Base-by-base conservation (phyloP, 53 echinoderm and acorn worm genomes). In the Stichopus horrens region DNA sequence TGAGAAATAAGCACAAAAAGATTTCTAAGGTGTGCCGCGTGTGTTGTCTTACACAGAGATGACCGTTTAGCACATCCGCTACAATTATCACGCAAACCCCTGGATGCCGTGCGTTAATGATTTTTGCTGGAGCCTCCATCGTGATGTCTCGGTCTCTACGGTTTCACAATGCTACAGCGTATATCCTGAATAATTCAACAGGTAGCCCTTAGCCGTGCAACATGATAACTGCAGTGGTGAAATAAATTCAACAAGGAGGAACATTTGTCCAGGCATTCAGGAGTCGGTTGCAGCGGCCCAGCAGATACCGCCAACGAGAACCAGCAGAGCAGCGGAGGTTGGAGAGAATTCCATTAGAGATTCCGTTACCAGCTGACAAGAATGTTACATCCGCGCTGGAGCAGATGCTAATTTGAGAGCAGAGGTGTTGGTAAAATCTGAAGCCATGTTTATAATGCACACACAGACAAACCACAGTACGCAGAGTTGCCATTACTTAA, bases 181-280 rank as follows among this genome's bases (percentile, higher is more conserved):
- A 6, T 10, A 58, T 53, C 81, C 22, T 58, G 58, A 81, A 81
- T 81, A 57, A 81, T 55, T 58, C 81, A 81, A 81, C 81, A 81
- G 56, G 81, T 81, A 81, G 56, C 81, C 58, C 81, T 81, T 56
- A 81, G 81, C 81, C 9, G 22, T 81, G 81, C 81, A 81, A 81
- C 57, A 21, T 18, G 81, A 81, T 55, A 57, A 58, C 57, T 56
- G 81, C 9, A 55, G 81, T 53, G 20, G 56, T 20, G 18, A 81
- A 81, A 58, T 81, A 81, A 56, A 71, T 55, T 56, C 57, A 57
- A 23, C 55, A 18, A 77, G 18, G 57, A 2, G 21, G 58, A 81
- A 58, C 57, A n/a, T 81, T 81, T 54, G 21, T 18, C 23, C 8
- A 81, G 57, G 81, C 58, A 58, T 56, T 55, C 81, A 18, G 19